Evolutionary conservation across 2,113 vertebrate genomes (phyloP), one percentile per base, ranked within the genome.

Genomic region (Triplophysa dalaica): DNA sequence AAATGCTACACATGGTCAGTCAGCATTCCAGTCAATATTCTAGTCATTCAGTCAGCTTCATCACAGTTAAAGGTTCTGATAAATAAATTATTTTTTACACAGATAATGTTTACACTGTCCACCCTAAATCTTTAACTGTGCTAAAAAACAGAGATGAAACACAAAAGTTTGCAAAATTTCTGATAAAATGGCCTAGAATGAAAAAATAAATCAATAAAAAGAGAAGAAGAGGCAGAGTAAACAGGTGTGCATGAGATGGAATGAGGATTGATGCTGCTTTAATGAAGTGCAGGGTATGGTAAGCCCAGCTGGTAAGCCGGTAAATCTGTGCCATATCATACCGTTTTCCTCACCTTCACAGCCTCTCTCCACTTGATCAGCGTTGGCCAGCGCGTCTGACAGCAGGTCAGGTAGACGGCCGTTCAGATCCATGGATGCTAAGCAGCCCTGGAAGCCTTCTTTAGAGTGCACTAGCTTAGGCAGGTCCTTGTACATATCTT

Each of bases 391-490:
- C 67, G 98, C 97, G 87, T 99, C 98, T 1, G 97, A 96, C 89
- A 98, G 94, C 81, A 99, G 94, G 89, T 99, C 97, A 13, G 98
- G 98, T 62, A 99, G 96, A 0, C 96, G 94, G 81, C 98, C 98
- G 1, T 99, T 99, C 73, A 99, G 90, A 87, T 99, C 98, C 14
- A 99, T 95, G 0, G 98, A 98, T 60, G 98, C 97, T 48, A 99
- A 90, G 88, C 98, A 99, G 83, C 98, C 98, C 88, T 99, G 98
- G 90, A 99, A 99, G 12, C 98, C 97, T 83, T 99, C 98, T 52
- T 96, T 95, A 56, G 98, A 97, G 0, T 98, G 96, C 48, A 99
- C 98, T 33, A 99, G 92, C 87, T 98, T 99, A 0, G 98, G 98
- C 86, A 99, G 91, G 54, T 97, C 96, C 80, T 96, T 94, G 87